Evolutionary conservation across 2,113 vertebrate genomes (phyloP).

Genomic region (Tichodroma muraria): DNA sequence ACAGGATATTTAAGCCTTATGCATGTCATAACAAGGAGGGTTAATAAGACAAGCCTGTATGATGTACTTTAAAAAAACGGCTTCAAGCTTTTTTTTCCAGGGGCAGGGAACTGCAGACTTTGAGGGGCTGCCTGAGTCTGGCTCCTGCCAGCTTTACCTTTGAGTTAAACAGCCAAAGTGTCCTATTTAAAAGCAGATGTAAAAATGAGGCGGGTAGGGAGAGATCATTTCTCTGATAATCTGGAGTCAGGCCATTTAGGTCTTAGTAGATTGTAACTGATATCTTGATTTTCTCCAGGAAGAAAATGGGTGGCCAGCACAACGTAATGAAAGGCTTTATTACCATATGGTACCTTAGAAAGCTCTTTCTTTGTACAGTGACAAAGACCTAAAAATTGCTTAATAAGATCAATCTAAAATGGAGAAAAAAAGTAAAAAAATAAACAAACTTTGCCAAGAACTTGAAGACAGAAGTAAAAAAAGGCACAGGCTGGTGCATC

Average conservation of each 20-base stretch:
- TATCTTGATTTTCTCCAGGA: slow-evolving; percentile 28
- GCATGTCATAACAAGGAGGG: not conserved
- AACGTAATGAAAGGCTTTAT: slow-evolving; percentile 34
- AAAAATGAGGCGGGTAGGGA: not conserved
- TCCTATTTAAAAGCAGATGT: slow-evolving; percentile 18
- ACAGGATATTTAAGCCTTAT: not conserved
- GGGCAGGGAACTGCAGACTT: not conserved
- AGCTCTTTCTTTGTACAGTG: not conserved
- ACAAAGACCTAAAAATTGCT: not conserved
- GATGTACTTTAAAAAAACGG: not conserved
- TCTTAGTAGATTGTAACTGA: slow-evolving; percentile 25
- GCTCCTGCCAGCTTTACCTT: not conserved
- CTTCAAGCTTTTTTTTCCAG: not conserved
- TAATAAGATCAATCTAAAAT: not conserved
- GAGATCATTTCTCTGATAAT: slow-evolving; percentile 53
- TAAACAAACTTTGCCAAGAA: not conserved
- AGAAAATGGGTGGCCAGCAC: slow-evolving; percentile 2
- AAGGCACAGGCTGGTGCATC: not conserved
- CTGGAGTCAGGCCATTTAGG: slow-evolving; percentile 23
- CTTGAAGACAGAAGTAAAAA: not conserved
- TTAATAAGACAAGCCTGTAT: not conserved
- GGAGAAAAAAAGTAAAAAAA: not conserved
- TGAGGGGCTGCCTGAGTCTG: not conserved
- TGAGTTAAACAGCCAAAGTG: not conserved
- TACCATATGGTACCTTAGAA: not conserved